Evolutionary conservation across 2,888 invertebrate species (phyloP).

Genomic region (Tipula confusa): DNA sequence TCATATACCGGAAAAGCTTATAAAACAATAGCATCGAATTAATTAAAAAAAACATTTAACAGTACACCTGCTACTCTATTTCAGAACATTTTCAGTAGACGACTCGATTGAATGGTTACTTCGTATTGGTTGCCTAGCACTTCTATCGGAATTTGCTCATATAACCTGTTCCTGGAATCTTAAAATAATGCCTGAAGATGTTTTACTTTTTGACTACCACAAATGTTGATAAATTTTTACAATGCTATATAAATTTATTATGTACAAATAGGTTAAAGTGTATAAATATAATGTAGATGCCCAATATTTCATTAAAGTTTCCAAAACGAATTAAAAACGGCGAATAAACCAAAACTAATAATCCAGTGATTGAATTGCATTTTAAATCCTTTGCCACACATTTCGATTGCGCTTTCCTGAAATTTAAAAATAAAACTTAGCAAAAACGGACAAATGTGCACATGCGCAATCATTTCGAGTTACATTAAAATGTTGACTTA

Average conservation of each 20-base stretch:
- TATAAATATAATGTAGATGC: not conserved
- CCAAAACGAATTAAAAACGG: not conserved
- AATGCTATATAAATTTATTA: not conserved
- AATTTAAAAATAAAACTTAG: constrained; percentile 35
- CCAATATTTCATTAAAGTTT: not conserved
- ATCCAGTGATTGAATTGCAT: not conserved
- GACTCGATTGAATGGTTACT: too few relatives aligned
- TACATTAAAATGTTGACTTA: constrained; percentile 72
- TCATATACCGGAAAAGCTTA: too few relatives aligned
- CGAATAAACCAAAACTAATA: not conserved
- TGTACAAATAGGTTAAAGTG: not conserved
- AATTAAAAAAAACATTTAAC: too few relatives aligned
- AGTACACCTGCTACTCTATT: too few relatives aligned
- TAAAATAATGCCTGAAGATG: too few relatives aligned
- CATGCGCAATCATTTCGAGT: too few relatives aligned
- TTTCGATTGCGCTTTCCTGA: constrained; percentile 59
- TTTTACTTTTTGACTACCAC: not conserved
- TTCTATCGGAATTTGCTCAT: too few relatives aligned
- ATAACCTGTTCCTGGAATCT: too few relatives aligned
- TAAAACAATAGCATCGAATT: too few relatives aligned
- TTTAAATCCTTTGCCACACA: constrained; percentile 51
- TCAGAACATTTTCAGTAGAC: too few relatives aligned
- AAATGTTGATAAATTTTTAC: not conserved
- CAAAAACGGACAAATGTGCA: not conserved
- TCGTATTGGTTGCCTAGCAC: too few relatives aligned